These are phyloP conservation scores for Podargus strigoides DNA, from an alignment of 2,797 vertebrate species.

Conservation along the genomic window DNA sequence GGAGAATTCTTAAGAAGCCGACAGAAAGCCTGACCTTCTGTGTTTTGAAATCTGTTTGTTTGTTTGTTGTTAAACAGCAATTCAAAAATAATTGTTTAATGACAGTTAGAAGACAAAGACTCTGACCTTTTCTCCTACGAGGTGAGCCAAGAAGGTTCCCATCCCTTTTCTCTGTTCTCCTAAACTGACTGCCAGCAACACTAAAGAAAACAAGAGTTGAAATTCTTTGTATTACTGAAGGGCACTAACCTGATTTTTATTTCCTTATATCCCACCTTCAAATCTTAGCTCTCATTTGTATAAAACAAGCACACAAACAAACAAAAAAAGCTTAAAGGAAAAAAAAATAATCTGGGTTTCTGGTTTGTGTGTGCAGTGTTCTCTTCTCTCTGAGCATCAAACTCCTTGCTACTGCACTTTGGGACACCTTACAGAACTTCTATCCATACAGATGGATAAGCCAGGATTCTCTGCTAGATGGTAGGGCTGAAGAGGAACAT, in stretches of 20 bases:
- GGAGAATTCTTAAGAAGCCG: background rate
- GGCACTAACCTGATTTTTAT: background rate
- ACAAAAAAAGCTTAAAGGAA: background rate
- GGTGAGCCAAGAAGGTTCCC: background rate
- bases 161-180: background rate
- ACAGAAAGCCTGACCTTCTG: background rate
- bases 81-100: background rate
- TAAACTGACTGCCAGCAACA: background rate
- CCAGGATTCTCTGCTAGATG: background rate
- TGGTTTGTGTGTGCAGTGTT: background rate
- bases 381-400: background rate
- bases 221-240: background rate
- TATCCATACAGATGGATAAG: background rate
- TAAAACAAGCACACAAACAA: background rate
- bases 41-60: background rate
- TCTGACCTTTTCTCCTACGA: background rate
- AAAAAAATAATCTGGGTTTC: background rate
- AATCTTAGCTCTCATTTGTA: background rate
- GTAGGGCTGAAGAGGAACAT: background rate
- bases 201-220: background rate
- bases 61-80: background rate
- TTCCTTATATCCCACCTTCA: background rate
- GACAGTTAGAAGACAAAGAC: background rate
- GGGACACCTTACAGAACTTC: background rate
- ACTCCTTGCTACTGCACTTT: background rate